These are phyloP conservation scores for Orthonychiurus folsomi DNA, from an alignment of 2,888 invertebrate species.

Conservation along the genomic window DNA sequence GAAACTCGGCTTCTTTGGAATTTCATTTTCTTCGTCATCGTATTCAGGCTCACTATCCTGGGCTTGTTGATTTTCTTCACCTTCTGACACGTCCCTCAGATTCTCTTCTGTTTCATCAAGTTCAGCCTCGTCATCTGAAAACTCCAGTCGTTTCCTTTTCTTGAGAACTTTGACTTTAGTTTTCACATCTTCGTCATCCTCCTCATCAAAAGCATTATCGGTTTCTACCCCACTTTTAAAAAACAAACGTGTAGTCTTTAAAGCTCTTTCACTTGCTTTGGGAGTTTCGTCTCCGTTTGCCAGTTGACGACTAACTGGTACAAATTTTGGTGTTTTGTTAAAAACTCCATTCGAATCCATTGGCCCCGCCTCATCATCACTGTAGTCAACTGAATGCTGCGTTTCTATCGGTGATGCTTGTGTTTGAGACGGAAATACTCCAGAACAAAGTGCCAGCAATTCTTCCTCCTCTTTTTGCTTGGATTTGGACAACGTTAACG, in stretches of 20 bases:
- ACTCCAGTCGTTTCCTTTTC: slow-evolving; percentile 46
- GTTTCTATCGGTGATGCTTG: slow-evolving; percentile 38
- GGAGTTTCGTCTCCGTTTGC: slow-evolving; percentile 9
- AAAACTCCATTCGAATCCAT: not conserved
- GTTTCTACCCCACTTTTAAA: not conserved
- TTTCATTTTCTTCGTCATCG: slow-evolving; percentile 40
- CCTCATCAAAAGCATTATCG: slow-evolving; percentile 16
- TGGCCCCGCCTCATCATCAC: slow-evolving; percentile 22
- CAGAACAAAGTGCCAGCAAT: slow-evolving; percentile 49
- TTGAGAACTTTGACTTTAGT: slow-evolving; percentile 35
- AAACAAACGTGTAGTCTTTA: not conserved
- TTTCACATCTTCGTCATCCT: slow-evolving; percentile 41
- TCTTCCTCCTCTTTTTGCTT: slow-evolving; percentile 36
- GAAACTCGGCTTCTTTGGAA: slow-evolving; percentile 18
- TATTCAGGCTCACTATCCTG: slow-evolving; percentile 40
- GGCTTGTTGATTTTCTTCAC: slow-evolving; percentile 15
- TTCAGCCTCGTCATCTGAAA: slow-evolving; percentile 45
- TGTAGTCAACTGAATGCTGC: slow-evolving; percentile 21
- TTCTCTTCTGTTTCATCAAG: slow-evolving; percentile 27
- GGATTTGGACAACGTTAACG: not conserved
- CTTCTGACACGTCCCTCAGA: slow-evolving; percentile 39
- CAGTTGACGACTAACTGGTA: not conserved
- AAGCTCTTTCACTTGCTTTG: slow-evolving; percentile 6
- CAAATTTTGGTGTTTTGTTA: not conserved
- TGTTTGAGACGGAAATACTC: slow-evolving; percentile 49